Evolutionary conservation across 2,888 invertebrate genomes (phyloP).

Genomic region (Noctua pronuba): DNA sequence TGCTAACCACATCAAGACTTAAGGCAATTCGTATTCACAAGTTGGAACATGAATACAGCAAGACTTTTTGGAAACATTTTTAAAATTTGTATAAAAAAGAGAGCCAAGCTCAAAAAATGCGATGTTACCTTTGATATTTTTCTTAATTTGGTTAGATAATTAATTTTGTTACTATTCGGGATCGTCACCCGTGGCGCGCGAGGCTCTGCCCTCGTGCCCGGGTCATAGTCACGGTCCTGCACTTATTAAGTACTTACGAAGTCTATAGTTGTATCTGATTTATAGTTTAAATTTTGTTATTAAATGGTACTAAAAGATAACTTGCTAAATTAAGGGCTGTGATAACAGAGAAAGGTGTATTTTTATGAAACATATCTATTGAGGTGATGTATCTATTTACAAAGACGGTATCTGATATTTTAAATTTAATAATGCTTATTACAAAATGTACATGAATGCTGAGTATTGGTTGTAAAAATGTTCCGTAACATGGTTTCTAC

Average conservation of each 20-base stretch:
- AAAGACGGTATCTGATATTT: conserved; percentile 67
- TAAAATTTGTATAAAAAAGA: conserved; percentile 63
- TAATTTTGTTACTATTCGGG: conserved; percentile 69
- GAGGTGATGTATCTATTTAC: conserved; percentile 70
- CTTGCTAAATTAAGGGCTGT: conserved; percentile 86
- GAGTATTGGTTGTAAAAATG: conserved; percentile 48
- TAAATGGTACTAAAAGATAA: conserved; percentile 78
- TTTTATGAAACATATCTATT: conserved; percentile 81
- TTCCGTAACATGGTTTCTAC: conserved; percentile 58
- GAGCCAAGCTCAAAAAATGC: conserved; percentile 69
- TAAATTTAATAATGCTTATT: conserved; percentile 60
- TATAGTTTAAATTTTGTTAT: conserved; percentile 84
- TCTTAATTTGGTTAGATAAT: conserved; percentile 66
- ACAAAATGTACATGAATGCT: conserved; percentile 49
- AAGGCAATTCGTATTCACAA: conserved; percentile 59
- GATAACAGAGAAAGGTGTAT: conserved; percentile 84
- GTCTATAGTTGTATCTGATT: conserved; percentile 76
- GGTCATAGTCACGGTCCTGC: conserved; percentile 52
- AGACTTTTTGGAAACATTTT: conserved; percentile 54
- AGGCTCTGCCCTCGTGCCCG: conserved; percentile 3
- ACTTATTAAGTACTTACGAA: conserved; percentile 78
- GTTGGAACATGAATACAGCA: conserved; percentile 55
- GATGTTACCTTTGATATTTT: conserved; percentile 69
- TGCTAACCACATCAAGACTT: conserved; percentile 39
- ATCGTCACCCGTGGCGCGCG: conserved; percentile 38